Base-by-base conservation (phyloP, 2,888 invertebrate genomes). In the Stenoptilia bipunctidactyla region DNA sequence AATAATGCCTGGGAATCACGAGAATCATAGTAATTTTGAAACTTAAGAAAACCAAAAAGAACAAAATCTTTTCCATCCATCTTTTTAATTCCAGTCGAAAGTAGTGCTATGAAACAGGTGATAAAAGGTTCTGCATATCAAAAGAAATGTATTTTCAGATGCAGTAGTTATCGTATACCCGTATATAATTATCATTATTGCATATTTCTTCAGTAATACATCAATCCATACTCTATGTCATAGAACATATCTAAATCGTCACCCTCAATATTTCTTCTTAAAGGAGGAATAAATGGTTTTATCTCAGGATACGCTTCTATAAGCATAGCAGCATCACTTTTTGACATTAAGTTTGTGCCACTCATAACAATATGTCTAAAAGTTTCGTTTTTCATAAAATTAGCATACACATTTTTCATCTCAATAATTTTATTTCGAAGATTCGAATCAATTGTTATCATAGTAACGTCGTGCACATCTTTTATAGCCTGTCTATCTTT, bases 221-320 rank as follows among this genome's bases (percentile, higher is more conserved):
- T 6, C 6, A 14, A 13, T 5, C 34, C 34, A 13, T 34, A 34
- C 13, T 34, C 34, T 2, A 34, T 13, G 13, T 34, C 34, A 14
- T 34, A 34, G 5, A 4, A 9, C n/a, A 12, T 3, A 9, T 12
- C 3, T 12, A 12, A 12, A 9, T 12, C 3, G 30, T 9, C 12
- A n/a, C 2, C n/a, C 6, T 30, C n/a, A 8, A 2, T 30, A 3
- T 12, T 34, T 3, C 3, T 4, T 34, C 13, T 14, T 34, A 13
- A 5, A 4, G 2, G 3, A 14, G 8, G 45, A 6, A 69, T 40
- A 39, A 57, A 48, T 0, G 41, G 27, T 0, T 42, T 36, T 9
- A 77, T 45, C 10, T 77, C 71, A 1, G 80, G 80, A 47, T 75
- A 74, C 0, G 56, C 52, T n/a, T 64, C 44, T 8, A 67, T 27